These are phyloP conservation scores for Cryptomyrus ogoouensis DNA, from an alignment of 2,113 vertebrate species.

Conservation along the genomic window DNA sequence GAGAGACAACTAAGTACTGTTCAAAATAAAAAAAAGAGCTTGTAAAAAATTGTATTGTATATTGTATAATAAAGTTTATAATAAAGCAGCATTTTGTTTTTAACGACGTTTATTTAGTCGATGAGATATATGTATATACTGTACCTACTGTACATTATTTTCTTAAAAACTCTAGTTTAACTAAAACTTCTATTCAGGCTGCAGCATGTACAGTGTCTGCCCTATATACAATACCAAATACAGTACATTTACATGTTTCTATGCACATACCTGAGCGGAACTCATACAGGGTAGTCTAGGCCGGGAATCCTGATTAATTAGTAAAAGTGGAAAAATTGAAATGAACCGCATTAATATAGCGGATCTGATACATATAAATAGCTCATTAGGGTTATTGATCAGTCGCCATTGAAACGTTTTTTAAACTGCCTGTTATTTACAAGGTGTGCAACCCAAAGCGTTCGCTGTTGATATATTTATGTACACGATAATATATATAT, in stretches of 20 bases:
- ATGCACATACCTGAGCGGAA: slow-evolving; percentile 74
- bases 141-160: slow-evolving; percentile 51
- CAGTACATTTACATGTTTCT: slow-evolving; percentile 65
- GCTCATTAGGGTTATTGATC: slow-evolving; percentile 39
- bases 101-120: slow-evolving; percentile 59
- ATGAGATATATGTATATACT: slow-evolving; percentile 40
- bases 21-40: slow-evolving; percentile 13
- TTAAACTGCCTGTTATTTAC: slow-evolving; percentile 28
- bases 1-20: background rate
- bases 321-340: slow-evolving; percentile 44
- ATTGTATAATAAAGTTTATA: slow-evolving; percentile 29
- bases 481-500: slow-evolving; percentile 19
- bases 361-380: slow-evolving; percentile 38
- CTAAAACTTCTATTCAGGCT: slow-evolving; percentile 54
- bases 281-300: slow-evolving; percentile 54
- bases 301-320: slow-evolving; percentile 54
- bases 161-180: slow-evolving; percentile 63
- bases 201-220: slow-evolving; percentile 49
- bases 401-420: slow-evolving; percentile 20
- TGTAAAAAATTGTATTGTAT: slow-evolving; percentile 9
- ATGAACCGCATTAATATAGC: slow-evolving; percentile 42
- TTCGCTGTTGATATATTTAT: slow-evolving; percentile 28
- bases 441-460: slow-evolving; percentile 36
- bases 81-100: slow-evolving; percentile 34
- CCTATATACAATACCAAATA: slow-evolving; percentile 57